phyloP scores from a whole-genome alignment of 2,888 invertebrate species.

The Amiota mariae region DNA sequence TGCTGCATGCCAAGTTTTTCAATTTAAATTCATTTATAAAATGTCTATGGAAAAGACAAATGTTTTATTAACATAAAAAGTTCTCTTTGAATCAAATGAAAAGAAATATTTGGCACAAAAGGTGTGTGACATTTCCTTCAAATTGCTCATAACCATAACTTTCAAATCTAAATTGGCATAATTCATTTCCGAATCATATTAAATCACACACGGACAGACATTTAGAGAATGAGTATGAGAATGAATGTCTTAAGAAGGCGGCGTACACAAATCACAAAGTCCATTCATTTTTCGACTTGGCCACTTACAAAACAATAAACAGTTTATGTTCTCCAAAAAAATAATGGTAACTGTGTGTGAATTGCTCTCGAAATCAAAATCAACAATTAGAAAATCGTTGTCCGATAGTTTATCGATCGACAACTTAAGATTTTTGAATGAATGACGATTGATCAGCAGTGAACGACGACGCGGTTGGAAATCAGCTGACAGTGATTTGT shows the following conservation, averaged over 20 bases:
- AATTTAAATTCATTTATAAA: too few species aligned
- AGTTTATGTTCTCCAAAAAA: conserved; percentile 55
- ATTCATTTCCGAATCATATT: conserved; percentile 45
- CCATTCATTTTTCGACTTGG: conserved; percentile 51
- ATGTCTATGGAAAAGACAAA: too few species aligned
- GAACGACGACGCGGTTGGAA: conserved; percentile 18
- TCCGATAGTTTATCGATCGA: not conserved
- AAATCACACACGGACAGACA: conserved; percentile 50
- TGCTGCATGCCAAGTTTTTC: too few species aligned
- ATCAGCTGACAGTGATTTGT: conserved; percentile 63
- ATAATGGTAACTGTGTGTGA: not conserved
- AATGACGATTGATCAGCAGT: conserved; percentile 19
- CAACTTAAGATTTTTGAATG: conserved; percentile 2
- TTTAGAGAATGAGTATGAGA: too few species aligned
- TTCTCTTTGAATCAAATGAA: too few species aligned
- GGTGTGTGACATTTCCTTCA: too few species aligned
- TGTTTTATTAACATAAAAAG: too few species aligned
- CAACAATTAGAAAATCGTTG: not conserved
- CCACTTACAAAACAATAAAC: conserved; percentile 66
- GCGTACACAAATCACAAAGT: conserved; percentile 56
- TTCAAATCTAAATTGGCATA: not conserved
- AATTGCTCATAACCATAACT: not conserved
- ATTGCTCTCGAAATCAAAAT: conserved; percentile 19
- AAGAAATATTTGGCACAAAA: too few species aligned
- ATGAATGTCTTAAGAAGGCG: not conserved